phyloP scores from a whole-genome alignment of 2,888 invertebrate species.

The Drosophila borborema region DNA sequence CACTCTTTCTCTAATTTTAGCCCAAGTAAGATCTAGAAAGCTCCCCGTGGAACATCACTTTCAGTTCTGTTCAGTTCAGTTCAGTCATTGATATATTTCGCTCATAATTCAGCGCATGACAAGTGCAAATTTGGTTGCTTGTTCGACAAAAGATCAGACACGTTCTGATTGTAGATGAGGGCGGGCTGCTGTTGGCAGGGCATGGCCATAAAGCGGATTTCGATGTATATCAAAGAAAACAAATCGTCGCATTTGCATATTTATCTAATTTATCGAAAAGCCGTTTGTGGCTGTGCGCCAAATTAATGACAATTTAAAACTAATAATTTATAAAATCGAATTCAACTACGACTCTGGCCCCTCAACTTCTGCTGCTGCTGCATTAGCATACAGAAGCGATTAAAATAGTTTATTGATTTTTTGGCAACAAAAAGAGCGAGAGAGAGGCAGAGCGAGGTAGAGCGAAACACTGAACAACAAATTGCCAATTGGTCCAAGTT shows the following conservation, averaged over 20 bases:
- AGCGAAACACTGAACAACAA: constrained; percentile 50
- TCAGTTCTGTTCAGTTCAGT: not conserved
- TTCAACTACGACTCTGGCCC: constrained; percentile 35
- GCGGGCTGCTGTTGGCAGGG: not conserved
- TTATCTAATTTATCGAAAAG: constrained; percentile 56
- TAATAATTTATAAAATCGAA: constrained; percentile 78
- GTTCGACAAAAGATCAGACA: constrained; percentile 76
- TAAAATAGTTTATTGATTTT: constrained; percentile 72
- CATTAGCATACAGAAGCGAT: constrained; percentile 61
- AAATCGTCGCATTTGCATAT: constrained; percentile 74
- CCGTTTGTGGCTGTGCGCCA: constrained; percentile 52
- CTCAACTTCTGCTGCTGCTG: not conserved
- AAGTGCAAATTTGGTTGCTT: constrained; percentile 78
- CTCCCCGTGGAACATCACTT: constrained; percentile 17
- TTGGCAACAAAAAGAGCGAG: constrained; percentile 9
- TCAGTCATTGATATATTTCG: constrained; percentile 33
- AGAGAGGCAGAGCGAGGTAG: not conserved
- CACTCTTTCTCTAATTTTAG: not conserved
- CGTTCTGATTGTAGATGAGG: constrained; percentile 37
- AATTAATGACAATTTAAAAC: constrained; percentile 80
- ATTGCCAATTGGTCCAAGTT: constrained; percentile 65
- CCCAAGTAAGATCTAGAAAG: not conserved
- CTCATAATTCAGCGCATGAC: constrained; percentile 68
- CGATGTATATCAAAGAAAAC: constrained; percentile 42
- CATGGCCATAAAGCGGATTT: not conserved